Base-by-base conservation (phyloP, 2,797 vertebrate genomes). In the Darevskia nairensis region DNA sequence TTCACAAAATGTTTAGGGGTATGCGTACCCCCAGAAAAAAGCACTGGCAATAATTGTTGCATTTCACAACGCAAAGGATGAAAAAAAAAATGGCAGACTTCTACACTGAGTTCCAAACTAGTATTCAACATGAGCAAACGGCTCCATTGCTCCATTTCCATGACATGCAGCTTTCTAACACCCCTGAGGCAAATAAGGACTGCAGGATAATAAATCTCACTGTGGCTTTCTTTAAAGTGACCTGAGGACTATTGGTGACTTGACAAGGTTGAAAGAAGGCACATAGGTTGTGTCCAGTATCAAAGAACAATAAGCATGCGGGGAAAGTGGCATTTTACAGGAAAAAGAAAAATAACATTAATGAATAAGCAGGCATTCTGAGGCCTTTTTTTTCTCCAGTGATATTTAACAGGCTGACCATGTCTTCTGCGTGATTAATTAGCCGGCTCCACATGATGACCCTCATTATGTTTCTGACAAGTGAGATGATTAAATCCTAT, bases 121-220 rank as follows among this genome's bases (percentile, higher is more conserved):
- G 4, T 8, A 19, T 77, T 83, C 74, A 69, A 80, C 72, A n/a
- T 59, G 46, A 89, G 88, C 59, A 91, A 93, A 91, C 39, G 86
- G 84, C 88, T 90, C 29, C 89, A 87, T 71, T 88, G 68, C 3
- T 74, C 78, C 91, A 44, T 93, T 94, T 93, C 75, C 44, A 88
- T 50, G 80, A 68, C 81, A 92, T 85, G 86, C 55, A 89, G 90
- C 80, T 91, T 92, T 93, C 85, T 90, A 88, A 90, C 82, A 78
- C 89, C 75, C 90, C 82, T 93, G 92, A 95, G 95, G 89, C 87
- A 95, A 95, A 96, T 91, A 89, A 96, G 93, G 94, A 91, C 92
- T 91, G 85, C 76, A 93, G 88, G 84, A 86, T 94, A 97, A 98
- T 97, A 94, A 97, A 97, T 97, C 96, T 97, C 92, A 93, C 96